phyloP scores from a whole-genome alignment of 2,888 invertebrate species.

The Sinelater perroti region DNA sequence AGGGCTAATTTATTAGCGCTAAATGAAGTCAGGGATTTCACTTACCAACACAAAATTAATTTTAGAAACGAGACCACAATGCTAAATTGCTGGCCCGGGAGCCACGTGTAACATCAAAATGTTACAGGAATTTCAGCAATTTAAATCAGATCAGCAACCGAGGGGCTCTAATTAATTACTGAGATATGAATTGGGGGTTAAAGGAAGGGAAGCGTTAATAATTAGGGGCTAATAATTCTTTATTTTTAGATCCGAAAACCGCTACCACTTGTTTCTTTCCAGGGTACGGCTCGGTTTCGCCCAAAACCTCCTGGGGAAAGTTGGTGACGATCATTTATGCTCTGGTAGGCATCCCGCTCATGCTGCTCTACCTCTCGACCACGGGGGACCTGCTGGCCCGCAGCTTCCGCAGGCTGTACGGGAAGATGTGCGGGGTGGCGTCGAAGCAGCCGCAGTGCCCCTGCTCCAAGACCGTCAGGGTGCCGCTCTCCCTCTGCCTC shows the following conservation, averaged over 20 bases:
- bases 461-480: slow-evolving; percentile 72
- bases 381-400: slow-evolving; percentile 87
- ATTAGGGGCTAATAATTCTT: background rate
- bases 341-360: slow-evolving; percentile 85
- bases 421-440: slow-evolving; percentile 62
- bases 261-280: slow-evolving; percentile 53
- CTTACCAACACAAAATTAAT: no score
- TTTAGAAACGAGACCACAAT: no score
- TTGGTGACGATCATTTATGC: slow-evolving; percentile 86
- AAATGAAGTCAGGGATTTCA: no score
- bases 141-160: no score
- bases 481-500: slow-evolving; percentile 88
- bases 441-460: slow-evolving; percentile 54
- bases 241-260: background rate
- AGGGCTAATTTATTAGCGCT: no score
- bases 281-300: slow-evolving; percentile 88
- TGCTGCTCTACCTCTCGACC: slow-evolving; percentile 87
- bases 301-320: slow-evolving; percentile 81
- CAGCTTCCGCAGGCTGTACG: slow-evolving; percentile 77
- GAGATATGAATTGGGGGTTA: no score
- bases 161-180: no score
- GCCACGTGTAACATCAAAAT: no score
- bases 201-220: no score
- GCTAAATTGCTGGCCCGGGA: no score
- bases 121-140: no score